Evolutionary conservation across 2,113 vertebrate species (phyloP).

Genomic region (Cranoglanis bouderius): DNA sequence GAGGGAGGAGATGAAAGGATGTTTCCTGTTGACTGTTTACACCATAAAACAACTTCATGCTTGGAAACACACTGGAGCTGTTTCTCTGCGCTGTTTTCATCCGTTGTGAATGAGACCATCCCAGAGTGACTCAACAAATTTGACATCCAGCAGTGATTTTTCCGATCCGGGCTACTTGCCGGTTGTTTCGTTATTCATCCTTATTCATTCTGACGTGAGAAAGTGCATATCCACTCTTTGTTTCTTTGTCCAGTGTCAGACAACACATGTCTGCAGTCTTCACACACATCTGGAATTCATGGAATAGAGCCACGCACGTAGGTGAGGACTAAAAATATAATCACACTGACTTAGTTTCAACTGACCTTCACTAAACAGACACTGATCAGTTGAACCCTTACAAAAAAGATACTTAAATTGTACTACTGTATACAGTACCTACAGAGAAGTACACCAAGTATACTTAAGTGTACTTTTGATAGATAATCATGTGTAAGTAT

Average conservation of each 20-base stretch:
- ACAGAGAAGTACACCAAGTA: not conserved
- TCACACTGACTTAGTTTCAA: not conserved
- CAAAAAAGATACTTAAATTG: not conserved
- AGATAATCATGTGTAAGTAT: not conserved
- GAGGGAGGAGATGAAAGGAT: slow-evolving; percentile 44
- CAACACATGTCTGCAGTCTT: not conserved
- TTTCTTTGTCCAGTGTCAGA: slow-evolving; percentile 14
- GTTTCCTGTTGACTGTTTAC: slow-evolving; percentile 49
- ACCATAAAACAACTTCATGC: slow-evolving; percentile 31
- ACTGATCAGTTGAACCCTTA: not conserved
- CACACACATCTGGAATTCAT: slow-evolving; percentile 21
- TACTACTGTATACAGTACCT: not conserved
- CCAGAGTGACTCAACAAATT: slow-evolving; percentile 21
- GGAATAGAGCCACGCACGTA: not conserved
- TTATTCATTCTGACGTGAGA: slow-evolving; percentile 11
- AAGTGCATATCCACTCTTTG: slow-evolving; percentile 7
- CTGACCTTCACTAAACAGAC: not conserved
- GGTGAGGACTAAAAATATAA: not conserved
- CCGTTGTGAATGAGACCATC: slow-evolving; percentile 29
- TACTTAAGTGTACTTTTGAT: not conserved
- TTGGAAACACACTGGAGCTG: slow-evolving; percentile 12
- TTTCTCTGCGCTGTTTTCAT: slow-evolving; percentile 28
- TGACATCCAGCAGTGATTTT: slow-evolving; percentile 40
- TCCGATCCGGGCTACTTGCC: slow-evolving; percentile 19
- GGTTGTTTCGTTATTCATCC: not conserved